A percentile compares a stretch with the other conserved stretches of the same genome.
These are phyloP conservation scores for Tragelaphus strepsiceros DNA, from an alignment of 2,113 vertebrate species.

Conservation along the genomic window DNA sequence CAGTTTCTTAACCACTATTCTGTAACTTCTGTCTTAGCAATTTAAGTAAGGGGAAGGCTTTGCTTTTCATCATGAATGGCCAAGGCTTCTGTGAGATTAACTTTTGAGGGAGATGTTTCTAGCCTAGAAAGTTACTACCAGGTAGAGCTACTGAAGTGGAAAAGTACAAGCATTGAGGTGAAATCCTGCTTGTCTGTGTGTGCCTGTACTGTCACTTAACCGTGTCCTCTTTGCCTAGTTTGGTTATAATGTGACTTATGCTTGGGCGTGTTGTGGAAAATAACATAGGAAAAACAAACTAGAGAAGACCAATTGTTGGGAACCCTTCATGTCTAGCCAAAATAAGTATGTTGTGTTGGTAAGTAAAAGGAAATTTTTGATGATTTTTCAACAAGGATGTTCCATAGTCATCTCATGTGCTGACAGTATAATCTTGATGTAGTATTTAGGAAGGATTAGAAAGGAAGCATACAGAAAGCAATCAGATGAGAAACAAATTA, in stretches of 20 bases:
- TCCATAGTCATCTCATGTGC: background rate
- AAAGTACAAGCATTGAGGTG: background rate
- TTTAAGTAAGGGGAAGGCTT: background rate
- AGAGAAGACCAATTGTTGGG: background rate
- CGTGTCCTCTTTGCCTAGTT: background rate
- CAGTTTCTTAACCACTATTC: background rate
- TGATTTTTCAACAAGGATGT: background rate
- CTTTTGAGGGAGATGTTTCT: background rate
- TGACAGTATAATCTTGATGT: background rate
- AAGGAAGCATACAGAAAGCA: background rate
- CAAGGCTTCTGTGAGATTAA: background rate
- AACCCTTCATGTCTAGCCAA: background rate
- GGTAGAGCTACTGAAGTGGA: background rate
- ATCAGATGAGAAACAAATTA: background rate
- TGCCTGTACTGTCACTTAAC: rapidly evolving
- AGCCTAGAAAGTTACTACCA: background rate
- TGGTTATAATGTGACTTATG: background rate
- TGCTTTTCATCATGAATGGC: background rate
- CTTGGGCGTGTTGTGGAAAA: background rate
- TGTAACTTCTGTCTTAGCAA: background rate
- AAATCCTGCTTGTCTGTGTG: background rate
- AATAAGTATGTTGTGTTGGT: background rate
- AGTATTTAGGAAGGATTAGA: background rate
- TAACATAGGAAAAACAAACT: background rate
- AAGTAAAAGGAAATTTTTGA: background rate